Base-by-base conservation (phyloP, 2,113 vertebrate species). In the Pachypanchax playfairii region DNA sequence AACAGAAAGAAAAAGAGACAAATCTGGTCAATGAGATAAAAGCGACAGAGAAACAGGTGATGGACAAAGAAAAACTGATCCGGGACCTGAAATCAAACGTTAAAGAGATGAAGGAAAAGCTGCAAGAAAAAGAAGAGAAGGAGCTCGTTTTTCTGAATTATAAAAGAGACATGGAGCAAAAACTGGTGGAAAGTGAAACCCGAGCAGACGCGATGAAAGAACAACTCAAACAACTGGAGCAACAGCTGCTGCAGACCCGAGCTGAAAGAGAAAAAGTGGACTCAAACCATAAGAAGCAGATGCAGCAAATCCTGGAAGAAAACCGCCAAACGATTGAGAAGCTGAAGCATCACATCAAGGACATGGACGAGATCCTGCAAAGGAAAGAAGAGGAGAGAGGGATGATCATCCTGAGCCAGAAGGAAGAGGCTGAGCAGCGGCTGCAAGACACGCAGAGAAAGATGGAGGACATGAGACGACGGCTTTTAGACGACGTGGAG, bases 381-480 rank as follows among this genome's bases (percentile, higher is more conserved):
- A 73, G 58, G 1, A 73, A 70, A 22, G 83, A 87, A 3, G 73
- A 82, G 10, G 82, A 86, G 21, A 41, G 65, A 35, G 80, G 58
- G 5, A 43, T 76, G 20, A 59, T 79, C 0, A 71, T 79, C 17
- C 56, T 79, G 1, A 68, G 6, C 13, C 87, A 87, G 48, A 80
- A 85, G 67, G 74, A 59, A 35, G 75, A 86, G 28, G 82, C 81
- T 11, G 60, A 82, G 46, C 56, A 70, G 22, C 65, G 67, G 17
- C 82, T 86, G 46, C 56, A 44, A 5, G 51, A 80, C 18, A 75
- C 57, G 47, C 74, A 87, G 12, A 41, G 2, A 51, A 74, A 82
- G 79, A 70, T 77, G 49, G 57, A 67, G n/a, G 80, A 84, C 41
- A 59, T 70, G 49, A 80, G 31, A 25, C 12, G 1, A 0, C 36